phyloP scores from a whole-genome alignment of 2,113 vertebrate genomes.

The Turdus rufiventris region DNA sequence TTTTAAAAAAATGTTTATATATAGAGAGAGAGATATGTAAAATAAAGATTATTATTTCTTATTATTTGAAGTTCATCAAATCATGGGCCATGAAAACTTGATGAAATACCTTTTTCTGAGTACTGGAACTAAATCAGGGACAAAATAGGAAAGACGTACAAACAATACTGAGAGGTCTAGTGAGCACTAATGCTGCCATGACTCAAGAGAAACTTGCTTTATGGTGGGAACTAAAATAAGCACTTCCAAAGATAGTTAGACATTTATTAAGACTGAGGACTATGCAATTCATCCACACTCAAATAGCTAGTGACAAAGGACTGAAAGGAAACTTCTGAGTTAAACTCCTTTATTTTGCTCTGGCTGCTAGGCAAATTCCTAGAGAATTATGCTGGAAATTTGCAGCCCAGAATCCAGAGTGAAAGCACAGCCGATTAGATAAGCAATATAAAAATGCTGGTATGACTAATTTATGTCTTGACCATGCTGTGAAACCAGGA shows the following conservation, averaged over 20 bases:
- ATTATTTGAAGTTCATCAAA: background rate
- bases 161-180: background rate
- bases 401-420: background rate
- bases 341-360: background rate
- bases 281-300: background rate
- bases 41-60: background rate
- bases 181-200: background rate
- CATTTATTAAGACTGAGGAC: background rate
- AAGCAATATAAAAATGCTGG: constrained; percentile 7
- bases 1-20: background rate
- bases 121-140: background rate
- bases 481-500: background rate
- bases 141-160: background rate
- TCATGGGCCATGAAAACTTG: background rate
- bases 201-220: background rate
- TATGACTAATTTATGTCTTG: background rate
- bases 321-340: background rate
- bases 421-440: background rate
- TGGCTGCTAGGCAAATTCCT: background rate
- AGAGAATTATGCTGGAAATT: background rate
- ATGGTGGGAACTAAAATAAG: background rate
- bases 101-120: background rate
- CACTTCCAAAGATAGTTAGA: background rate
- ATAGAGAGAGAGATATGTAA: no score
- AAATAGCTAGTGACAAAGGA: background rate